Conservation (phyloP, 2,113 vertebrate species). For the Fregetta grallaria region DNA sequence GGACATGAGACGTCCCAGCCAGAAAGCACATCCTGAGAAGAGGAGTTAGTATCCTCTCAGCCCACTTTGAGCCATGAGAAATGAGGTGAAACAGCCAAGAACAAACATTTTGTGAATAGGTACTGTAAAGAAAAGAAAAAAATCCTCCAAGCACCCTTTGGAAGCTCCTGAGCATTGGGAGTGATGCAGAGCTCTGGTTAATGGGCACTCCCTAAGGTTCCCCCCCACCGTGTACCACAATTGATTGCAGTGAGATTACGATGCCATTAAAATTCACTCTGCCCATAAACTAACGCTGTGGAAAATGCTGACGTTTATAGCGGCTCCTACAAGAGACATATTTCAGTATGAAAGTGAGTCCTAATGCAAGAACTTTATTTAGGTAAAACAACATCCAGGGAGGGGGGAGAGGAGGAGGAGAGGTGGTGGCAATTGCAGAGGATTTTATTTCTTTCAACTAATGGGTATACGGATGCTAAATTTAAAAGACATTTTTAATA, state of each 20-base stretch:
- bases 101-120: neutral
- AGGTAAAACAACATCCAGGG: conserved; percentile 78
- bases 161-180: conserved; percentile 54
- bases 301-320: conserved; percentile 84
- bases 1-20: neutral
- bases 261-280: conserved; percentile 84
- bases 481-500: conserved; percentile 84
- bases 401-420: conserved; percentile 60
- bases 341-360: conserved; percentile 81
- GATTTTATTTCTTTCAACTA: conserved; percentile 83
- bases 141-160: neutral
- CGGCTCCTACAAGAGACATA: conserved; percentile 81
- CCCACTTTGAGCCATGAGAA: neutral
- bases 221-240: conserved; percentile 52
- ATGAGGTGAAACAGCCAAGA: neutral
- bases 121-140: neutral
- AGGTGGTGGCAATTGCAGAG: conserved; percentile 71
- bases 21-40: neutral
- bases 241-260: conserved; percentile 81
- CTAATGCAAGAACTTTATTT: conserved; percentile 83
- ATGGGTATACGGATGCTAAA: conserved; percentile 82
- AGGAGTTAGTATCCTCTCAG: neutral
- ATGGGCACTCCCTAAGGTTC: conserved; percentile 70
- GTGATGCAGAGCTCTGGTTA: conserved; percentile 76
- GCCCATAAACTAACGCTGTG: conserved; percentile 76